A percentile compares a stretch with the other conserved stretches of the same genome.
Evolutionary conservation across 2,888 invertebrate species (phyloP).

Genomic region (Caprella mutica): DNA sequence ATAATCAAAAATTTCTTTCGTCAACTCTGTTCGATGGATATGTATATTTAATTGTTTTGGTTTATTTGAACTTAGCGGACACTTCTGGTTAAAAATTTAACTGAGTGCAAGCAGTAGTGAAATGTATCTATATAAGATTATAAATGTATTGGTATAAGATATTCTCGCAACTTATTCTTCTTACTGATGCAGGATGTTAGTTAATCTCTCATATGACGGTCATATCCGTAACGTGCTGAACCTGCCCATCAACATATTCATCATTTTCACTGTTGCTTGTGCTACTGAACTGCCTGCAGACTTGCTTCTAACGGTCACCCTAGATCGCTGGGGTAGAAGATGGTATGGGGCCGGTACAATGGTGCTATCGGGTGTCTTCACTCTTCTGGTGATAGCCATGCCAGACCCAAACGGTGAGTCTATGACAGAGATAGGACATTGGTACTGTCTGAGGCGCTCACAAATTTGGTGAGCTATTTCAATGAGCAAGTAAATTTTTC

Average conservation of each 20-base stretch:
- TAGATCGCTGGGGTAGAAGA: conserved; percentile 66
- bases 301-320: conserved; percentile 70
- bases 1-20: too few relatives aligned
- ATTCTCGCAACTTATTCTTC: too few relatives aligned
- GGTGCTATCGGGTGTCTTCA: conserved; percentile 71
- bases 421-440: neutral
- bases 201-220: conserved; percentile 76
- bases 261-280: conserved; percentile 72
- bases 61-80: too few relatives aligned
- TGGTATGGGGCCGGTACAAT: conserved; percentile 78
- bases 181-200: conserved; percentile 75
- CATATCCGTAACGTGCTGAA: conserved; percentile 71
- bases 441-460: too few relatives aligned
- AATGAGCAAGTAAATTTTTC: too few relatives aligned
- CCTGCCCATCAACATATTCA: conserved; percentile 67
- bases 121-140: too few relatives aligned
- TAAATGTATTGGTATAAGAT: too few relatives aligned
- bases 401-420: conserved; percentile 51
- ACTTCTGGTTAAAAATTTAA: too few relatives aligned
- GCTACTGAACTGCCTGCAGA: conserved; percentile 67
- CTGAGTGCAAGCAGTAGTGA: too few relatives aligned
- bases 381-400: conserved; percentile 69
- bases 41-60: too few relatives aligned
- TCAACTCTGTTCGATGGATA: too few relatives aligned
- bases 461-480: too few relatives aligned